Evolutionary conservation across 2,888 invertebrate genomes (phyloP).

Genomic region (Odontomyia ornata): DNA sequence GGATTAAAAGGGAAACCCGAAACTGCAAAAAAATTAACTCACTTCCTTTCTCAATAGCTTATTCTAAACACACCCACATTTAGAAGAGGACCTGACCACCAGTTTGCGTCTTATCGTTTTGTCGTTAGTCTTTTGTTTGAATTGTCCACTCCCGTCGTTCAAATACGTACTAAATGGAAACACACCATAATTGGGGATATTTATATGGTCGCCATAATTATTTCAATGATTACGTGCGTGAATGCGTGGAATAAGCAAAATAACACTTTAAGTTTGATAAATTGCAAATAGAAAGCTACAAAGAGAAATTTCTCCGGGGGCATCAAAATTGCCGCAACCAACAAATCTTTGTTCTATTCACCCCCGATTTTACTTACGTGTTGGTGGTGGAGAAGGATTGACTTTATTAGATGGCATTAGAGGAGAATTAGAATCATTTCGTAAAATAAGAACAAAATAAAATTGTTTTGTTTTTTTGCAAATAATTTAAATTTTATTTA

Average conservation of each 20-base stretch:
- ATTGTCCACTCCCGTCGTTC: slow-evolving; percentile 17
- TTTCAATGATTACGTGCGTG: slow-evolving; percentile 6
- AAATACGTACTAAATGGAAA: slow-evolving; percentile 4
- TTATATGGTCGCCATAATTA: slow-evolving; percentile 26
- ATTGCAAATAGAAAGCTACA: background rate
- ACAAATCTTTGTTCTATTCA: background rate
- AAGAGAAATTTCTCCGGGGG: background rate
- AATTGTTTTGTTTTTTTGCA: background rate
- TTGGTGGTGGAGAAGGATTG: background rate
- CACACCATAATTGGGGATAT: slow-evolving; percentile 12
- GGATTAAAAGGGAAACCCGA: background rate
- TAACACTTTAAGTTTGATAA: slow-evolving; percentile 3
- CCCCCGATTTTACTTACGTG: no score
- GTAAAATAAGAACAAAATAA: background rate
- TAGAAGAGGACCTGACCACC: background rate
- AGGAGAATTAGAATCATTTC: background rate
- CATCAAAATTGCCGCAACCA: no score
- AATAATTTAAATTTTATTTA: no score
- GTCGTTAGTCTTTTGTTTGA: background rate
- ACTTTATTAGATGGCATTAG: background rate
- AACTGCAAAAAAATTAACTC: no score
- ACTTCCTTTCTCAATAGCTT: no score
- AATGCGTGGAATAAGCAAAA: background rate
- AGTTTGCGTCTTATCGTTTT: background rate
- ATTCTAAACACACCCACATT: background rate